Conservation (phyloP, 1,140 invertebrate species). For the Platyscapa corneri region DNA sequence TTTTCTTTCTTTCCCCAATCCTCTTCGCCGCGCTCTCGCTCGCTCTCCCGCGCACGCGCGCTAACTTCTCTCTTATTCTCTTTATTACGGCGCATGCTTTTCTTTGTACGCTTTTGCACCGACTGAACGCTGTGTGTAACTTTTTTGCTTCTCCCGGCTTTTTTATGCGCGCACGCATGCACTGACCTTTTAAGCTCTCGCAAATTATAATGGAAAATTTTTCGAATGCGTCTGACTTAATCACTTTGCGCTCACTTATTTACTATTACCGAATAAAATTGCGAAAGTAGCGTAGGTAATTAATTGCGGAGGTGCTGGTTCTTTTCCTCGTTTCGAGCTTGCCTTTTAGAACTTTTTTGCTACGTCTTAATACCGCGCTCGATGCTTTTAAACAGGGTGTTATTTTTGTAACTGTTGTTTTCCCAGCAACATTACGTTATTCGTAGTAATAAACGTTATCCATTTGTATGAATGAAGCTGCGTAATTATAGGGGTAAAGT, state of each 20-base stretch:
- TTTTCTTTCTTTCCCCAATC: background rate
- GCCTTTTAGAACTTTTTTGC: background rate
- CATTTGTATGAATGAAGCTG: background rate
- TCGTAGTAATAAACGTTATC: too few relatives aligned
- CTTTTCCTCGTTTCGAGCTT: background rate
- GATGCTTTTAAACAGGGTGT: too few relatives aligned
- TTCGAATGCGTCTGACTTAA: constrained; percentile 31
- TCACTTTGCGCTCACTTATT: constrained; percentile 11
- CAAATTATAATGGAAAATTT: constrained; percentile 50
- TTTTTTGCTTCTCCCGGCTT: background rate
- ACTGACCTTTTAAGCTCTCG: constrained; percentile 50
- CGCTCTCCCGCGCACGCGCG: background rate
- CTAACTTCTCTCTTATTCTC: constrained; percentile 18
- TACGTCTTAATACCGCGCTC: background rate
- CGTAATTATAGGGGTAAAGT: background rate
- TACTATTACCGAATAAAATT: background rate
- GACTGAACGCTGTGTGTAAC: background rate
- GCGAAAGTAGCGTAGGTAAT: background rate
- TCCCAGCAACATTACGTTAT: too few relatives aligned
- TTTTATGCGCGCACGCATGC: constrained; percentile 19
- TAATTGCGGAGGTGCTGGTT: background rate
- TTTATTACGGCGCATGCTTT: constrained; percentile 31
- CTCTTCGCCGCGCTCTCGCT: background rate
- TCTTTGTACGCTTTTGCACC: constrained; percentile 15
- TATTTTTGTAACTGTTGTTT: too few relatives aligned